These are phyloP conservation scores for Antitype chi DNA, from an alignment of 2,888 invertebrate species.

Conservation along the genomic window DNA sequence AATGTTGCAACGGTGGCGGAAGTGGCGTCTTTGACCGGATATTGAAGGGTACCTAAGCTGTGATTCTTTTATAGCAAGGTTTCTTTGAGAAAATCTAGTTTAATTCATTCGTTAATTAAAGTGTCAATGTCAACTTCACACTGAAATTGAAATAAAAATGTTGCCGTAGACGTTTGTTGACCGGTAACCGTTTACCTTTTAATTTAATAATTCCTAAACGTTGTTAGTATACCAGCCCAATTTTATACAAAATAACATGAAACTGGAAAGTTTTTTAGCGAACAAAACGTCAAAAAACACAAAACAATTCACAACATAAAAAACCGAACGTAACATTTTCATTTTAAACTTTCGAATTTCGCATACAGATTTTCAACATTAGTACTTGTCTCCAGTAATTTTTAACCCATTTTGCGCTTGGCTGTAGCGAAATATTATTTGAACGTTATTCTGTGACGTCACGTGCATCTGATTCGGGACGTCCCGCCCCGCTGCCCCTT, in stretches of 20 bases:
- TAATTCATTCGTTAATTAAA: slow-evolving; percentile 28
- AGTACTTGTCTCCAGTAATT: slow-evolving; percentile 66
- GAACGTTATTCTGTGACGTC: slow-evolving; percentile 83
- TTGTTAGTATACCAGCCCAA: background rate
- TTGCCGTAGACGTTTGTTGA: background rate
- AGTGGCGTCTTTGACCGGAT: slow-evolving; percentile 71
- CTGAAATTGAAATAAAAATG: background rate
- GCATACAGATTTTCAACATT: slow-evolving; percentile 63
- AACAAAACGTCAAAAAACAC: slow-evolving; percentile 17
- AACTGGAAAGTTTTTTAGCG: background rate
- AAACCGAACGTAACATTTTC: slow-evolving; percentile 44
- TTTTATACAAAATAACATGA: background rate
- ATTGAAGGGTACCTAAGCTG: slow-evolving; percentile 75
- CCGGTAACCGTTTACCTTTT: background rate
- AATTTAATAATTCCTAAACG: background rate
- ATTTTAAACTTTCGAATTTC: slow-evolving; percentile 62
- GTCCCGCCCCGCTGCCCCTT: slow-evolving; percentile 74
- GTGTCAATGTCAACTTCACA: slow-evolving; percentile 31
- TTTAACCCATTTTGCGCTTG: slow-evolving; percentile 69
- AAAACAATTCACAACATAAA: slow-evolving; percentile 39
- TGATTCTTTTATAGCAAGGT: slow-evolving; percentile 37
- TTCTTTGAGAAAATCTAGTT: slow-evolving; percentile 11
- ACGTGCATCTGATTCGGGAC: slow-evolving; percentile 86
- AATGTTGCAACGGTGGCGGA: slow-evolving; percentile 67
- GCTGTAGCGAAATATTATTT: slow-evolving; percentile 79